Evolutionary conservation across 2,797 vertebrate genomes (phyloP).

Genomic region (Rhincodon typus): DNA sequence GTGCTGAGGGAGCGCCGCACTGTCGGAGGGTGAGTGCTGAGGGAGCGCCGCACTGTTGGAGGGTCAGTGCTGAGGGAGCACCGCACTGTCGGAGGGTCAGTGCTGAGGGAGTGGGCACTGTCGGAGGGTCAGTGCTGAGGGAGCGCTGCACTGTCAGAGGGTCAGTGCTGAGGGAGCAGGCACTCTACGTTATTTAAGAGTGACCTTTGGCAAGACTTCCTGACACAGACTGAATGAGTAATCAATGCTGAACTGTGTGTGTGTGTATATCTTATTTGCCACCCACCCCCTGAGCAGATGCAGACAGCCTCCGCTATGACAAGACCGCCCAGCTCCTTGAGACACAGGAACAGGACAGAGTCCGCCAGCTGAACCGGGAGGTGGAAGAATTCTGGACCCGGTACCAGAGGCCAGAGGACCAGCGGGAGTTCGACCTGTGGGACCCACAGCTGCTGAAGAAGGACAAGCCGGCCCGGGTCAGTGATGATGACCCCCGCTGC

Average conservation of each 20-base stretch:
- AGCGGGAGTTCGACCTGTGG: slow-evolving; percentile 55
- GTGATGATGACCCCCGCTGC: slow-evolving; percentile 47
- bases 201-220: neutral
- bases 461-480: neutral
- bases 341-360: slow-evolving; percentile 47
- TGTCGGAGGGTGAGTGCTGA: no score
- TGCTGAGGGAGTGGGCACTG: no score
- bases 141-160: no score
- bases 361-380: slow-evolving; percentile 46
- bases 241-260: no score
- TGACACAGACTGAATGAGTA: no score
- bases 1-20: neutral
- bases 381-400: slow-evolving; percentile 50
- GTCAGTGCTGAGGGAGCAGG: no score
- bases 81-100: no score
- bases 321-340: slow-evolving; percentile 48
- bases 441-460: slow-evolving; percentile 42
- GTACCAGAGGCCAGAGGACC: slow-evolving; percentile 53
- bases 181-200: neutral
- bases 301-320: slow-evolving; percentile 48
- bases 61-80: no score
- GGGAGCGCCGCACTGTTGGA: no score
- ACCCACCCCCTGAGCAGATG: slow-evolving; percentile 47
- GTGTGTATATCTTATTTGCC: no score
- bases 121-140: no score